Evolutionary conservation across 2,888 invertebrate genomes (phyloP).

Genomic region (Drepana falcataria): DNA sequence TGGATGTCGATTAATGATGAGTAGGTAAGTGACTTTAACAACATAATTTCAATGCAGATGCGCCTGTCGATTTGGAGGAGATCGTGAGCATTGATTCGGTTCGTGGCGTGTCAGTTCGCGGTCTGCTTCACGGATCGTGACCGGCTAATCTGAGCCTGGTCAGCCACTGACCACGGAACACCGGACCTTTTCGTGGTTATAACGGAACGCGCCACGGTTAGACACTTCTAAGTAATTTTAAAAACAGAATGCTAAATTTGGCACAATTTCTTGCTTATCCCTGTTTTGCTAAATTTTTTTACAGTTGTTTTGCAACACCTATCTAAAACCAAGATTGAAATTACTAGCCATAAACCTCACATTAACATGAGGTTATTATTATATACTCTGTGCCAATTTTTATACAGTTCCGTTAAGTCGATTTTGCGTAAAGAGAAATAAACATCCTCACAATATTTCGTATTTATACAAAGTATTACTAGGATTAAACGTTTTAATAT

Average conservation of each 20-base stretch:
- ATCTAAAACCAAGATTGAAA: too few species aligned
- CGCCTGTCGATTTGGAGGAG: constrained; percentile 14
- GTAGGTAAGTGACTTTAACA: constrained; percentile 7
- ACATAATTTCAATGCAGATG: constrained; percentile 9
- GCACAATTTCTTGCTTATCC: too few species aligned
- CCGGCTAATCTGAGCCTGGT: constrained; percentile 40
- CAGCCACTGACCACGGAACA: constrained; percentile 15
- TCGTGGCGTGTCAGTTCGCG: constrained; percentile 31
- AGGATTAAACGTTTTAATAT: too few species aligned
- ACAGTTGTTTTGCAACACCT: too few species aligned
- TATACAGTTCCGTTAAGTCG: too few species aligned
- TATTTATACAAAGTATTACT: too few species aligned
- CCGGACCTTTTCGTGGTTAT: constrained; percentile 22
- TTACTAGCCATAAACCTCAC: too few species aligned
- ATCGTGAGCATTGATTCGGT: constrained; percentile 45
- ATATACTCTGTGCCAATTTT: too few species aligned
- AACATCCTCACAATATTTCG: too few species aligned
- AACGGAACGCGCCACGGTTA: constrained; percentile 37
- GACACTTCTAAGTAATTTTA: background rate
- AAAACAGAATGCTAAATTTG: background rate
- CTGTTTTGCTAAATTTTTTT: too few species aligned
- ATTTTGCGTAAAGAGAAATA: too few species aligned
- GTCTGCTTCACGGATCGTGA: constrained; percentile 44
- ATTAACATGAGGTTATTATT: too few species aligned
- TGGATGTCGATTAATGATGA: constrained; percentile 18